Conservation (phyloP, 2,888 invertebrate species). For the Philereme vetulata region DNA sequence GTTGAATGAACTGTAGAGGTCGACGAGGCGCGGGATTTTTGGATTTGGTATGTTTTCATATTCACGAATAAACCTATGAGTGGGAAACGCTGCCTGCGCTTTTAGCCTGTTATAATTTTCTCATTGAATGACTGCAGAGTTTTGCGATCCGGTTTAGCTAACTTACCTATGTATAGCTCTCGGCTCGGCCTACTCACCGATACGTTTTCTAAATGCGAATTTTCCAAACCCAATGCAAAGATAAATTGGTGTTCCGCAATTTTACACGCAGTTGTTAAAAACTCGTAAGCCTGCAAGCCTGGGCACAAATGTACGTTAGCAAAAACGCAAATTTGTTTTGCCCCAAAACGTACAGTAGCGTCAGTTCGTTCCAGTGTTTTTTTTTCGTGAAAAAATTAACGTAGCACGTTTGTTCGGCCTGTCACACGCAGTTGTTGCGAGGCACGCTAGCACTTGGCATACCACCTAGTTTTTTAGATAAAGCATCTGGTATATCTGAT, state of each 20-base stretch:
- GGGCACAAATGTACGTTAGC: constrained; percentile 20
- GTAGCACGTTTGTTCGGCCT: constrained; percentile 41
- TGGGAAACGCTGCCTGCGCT: constrained; percentile 37
- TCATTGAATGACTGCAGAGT: constrained; percentile 11
- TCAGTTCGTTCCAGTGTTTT: constrained; percentile 48
- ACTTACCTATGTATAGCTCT: constrained; percentile 5
- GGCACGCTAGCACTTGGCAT: constrained; percentile 5
- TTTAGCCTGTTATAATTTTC: constrained; percentile 21
- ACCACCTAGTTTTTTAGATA: too few species aligned
- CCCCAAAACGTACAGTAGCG: constrained; percentile 47
- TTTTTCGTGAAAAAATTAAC: constrained; percentile 42
- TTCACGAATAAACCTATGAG: constrained; percentile 42
- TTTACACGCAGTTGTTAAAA: constrained; percentile 25
- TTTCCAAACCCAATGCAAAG: constrained; percentile 20
- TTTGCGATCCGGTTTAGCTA: constrained; percentile 9
- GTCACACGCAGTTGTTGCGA: constrained; percentile 45
- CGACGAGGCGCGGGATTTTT: constrained; percentile 45
- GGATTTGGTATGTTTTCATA: constrained; percentile 49
- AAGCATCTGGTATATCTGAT: too few species aligned
- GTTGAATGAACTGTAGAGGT: constrained; percentile 38
- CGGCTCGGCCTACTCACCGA: neutral
- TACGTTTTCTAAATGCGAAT: constrained; percentile 13
- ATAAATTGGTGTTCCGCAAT: constrained; percentile 25
- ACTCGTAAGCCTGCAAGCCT: constrained; percentile 16
- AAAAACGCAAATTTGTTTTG: constrained; percentile 41